A percentile compares a stretch with the other conserved stretches of the same genome.
phyloP scores from a whole-genome alignment of 35 echinoderm and acorn worm species.

The Apostichopus californicus region DNA sequence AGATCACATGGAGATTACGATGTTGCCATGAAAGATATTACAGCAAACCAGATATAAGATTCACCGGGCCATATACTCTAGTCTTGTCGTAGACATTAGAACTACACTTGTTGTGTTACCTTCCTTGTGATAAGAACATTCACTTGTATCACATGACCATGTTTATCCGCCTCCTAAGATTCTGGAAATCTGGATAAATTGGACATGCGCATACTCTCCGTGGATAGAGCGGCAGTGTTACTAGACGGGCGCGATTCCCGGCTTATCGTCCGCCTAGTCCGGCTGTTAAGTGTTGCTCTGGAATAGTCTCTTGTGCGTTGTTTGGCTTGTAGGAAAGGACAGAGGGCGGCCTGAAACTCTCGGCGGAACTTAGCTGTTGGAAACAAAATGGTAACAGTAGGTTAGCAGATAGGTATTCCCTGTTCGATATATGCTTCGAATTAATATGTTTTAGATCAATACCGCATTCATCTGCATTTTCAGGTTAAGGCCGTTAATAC shows the following conservation, averaged over 20 bases:
- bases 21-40: no score
- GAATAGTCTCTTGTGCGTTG: conserved; percentile 27
- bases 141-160: background rate
- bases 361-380: conserved; percentile 58
- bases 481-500: no score
- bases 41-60: no score
- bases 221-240: conserved; percentile 16
- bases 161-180: background rate
- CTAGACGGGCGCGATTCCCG: conserved; percentile 34
- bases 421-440: no score
- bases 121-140: no score
- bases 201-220: conserved; percentile 23
- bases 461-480: no score
- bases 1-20: no score
- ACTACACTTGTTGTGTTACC: no score
- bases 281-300: conserved; percentile 22
- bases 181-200: background rate
- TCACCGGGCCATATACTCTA: no score
- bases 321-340: background rate
- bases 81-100: no score
- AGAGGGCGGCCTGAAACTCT: conserved; percentile 49
- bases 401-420: no score
- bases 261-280: background rate
- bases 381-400: background rate
- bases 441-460: no score